Evolutionary conservation across 2,113 vertebrate species (phyloP), one percentile per base, ranked within the genome.

Genomic region (Daubentonia madagascariensis): DNA sequence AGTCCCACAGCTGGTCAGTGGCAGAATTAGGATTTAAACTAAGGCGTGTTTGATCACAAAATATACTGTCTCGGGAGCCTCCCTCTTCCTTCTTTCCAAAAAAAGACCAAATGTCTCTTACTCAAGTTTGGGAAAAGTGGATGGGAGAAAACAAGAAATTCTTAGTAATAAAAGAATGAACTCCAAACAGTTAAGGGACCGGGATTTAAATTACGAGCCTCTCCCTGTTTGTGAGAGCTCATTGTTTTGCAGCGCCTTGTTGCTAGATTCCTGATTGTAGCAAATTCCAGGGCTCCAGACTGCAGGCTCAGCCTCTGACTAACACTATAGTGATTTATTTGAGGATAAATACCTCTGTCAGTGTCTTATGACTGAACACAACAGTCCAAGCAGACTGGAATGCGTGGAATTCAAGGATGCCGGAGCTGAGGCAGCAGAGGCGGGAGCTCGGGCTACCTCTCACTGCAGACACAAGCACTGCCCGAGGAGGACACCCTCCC

Each of bases 271-370:
- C 98, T 98, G 98, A 99, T 98, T 93, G 97, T 98, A 98, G 98
- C 97, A 97, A 97, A 99, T 98, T 98, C 98, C 98, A 98, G 98
- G 97, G 96, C 97, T 98, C 97, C 98, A 98, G 98, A 98, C 98
- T 97, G 93, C 98, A 96, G 98, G 98, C 98, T 97, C 98, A 98
- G 98, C 96, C 98, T 99, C 98, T 98, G 99, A 98, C 98, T 98
- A 98, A 99, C 98, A 98, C 98, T 95, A 45, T 48, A 78, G 98
- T 98, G 98, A 98, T 99, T 99, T 98, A 99, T 98, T 98, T 97
- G 97, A 99, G 98, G 99, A 98, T 98, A 99, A 99, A 99, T 98
- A 98, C 99, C 98, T 98, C 98, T 37, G 98, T 99, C 98, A 98
- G 48, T 97, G 98, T 99, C 99, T 98, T 98, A 98, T 99, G 99